phyloP scores from a whole-genome alignment of 2,113 vertebrate species.

The Thinocorus orbignyianus region DNA sequence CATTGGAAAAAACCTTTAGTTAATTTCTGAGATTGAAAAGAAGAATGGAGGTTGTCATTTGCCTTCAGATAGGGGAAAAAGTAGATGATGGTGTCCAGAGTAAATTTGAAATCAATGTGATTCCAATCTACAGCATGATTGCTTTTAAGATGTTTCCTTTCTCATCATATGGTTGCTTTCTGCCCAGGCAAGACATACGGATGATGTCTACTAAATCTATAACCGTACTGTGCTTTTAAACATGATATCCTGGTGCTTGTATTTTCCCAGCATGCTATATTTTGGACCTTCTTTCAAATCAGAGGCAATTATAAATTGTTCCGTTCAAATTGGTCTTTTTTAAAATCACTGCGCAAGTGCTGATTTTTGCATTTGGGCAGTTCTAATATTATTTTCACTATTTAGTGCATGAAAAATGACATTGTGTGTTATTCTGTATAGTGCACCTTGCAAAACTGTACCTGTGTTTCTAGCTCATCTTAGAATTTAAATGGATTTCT shows the following conservation, averaged over 20 bases:
- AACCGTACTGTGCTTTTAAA: background rate
- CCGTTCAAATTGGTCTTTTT: background rate
- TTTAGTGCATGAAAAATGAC: background rate
- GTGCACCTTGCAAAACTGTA: background rate
- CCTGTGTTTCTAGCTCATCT: background rate
- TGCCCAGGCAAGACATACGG: background rate
- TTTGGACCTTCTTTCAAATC: background rate
- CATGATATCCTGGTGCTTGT: background rate
- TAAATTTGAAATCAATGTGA: background rate
- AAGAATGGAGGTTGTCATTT: background rate
- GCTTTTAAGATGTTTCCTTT: background rate
- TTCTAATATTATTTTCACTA: background rate
- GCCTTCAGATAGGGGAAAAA: background rate
- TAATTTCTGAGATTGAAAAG: background rate
- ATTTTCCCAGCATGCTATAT: background rate
- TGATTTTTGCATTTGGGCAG: background rate
- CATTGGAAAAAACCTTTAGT: background rate
- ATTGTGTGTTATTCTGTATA: background rate
- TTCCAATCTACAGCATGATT: background rate
- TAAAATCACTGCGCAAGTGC: background rate
- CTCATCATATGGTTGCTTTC: background rate
- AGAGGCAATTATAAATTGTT: background rate
- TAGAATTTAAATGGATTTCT: background rate
- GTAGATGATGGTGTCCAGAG: background rate
- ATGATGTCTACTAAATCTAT: background rate